phyloP scores from a whole-genome alignment of 2,888 invertebrate genomes.

The Catocala sponsa region DNA sequence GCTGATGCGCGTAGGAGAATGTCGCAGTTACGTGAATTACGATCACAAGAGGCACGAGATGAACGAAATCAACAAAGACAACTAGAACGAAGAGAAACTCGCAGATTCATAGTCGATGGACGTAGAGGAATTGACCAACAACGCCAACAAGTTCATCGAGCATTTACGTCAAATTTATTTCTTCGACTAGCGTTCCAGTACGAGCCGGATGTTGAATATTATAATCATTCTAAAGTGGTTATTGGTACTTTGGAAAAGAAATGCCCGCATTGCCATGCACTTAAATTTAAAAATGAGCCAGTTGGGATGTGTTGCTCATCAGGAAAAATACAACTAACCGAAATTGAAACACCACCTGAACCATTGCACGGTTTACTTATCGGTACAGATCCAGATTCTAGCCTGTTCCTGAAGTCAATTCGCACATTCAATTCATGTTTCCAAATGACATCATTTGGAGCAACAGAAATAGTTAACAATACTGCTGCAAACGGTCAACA shows the following conservation, averaged over 20 bases:
- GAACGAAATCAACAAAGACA: too few relatives aligned
- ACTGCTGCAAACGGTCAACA: slow-evolving; percentile 32
- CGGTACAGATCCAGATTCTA: slow-evolving; percentile 26
- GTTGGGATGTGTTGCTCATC: slow-evolving; percentile 20
- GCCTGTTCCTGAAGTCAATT: slow-evolving; percentile 10
- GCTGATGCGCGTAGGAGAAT: too few relatives aligned
- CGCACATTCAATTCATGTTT: slow-evolving; percentile 30
- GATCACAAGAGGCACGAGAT: too few relatives aligned
- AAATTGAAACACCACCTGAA: slow-evolving; percentile 40
- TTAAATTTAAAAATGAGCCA: slow-evolving; percentile 34
- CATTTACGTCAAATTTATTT: slow-evolving; percentile 36
- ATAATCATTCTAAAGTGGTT: slow-evolving; percentile 40
- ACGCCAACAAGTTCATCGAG: slow-evolving; percentile 39
- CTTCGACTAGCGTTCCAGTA: slow-evolving; percentile 39
- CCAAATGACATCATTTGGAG: slow-evolving; percentile 42
- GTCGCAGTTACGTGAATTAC: too few relatives aligned
- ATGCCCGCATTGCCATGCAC: slow-evolving; percentile 39
- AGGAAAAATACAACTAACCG: slow-evolving; percentile 28
- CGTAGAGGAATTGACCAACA: slow-evolving; percentile 24
- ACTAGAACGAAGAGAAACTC: too few relatives aligned
- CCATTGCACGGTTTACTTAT: slow-evolving; percentile 38
- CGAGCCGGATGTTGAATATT: slow-evolving; percentile 35
- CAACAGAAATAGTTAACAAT: slow-evolving; percentile 32
- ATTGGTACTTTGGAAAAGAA: slow-evolving; percentile 39
- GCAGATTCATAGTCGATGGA: too few relatives aligned